Percentiles rank a stretch among this genome's conserved stretches.
Evolutionary conservation across 2,797 vertebrate species (phyloP).

Genomic region (Octomys mimax): DNA sequence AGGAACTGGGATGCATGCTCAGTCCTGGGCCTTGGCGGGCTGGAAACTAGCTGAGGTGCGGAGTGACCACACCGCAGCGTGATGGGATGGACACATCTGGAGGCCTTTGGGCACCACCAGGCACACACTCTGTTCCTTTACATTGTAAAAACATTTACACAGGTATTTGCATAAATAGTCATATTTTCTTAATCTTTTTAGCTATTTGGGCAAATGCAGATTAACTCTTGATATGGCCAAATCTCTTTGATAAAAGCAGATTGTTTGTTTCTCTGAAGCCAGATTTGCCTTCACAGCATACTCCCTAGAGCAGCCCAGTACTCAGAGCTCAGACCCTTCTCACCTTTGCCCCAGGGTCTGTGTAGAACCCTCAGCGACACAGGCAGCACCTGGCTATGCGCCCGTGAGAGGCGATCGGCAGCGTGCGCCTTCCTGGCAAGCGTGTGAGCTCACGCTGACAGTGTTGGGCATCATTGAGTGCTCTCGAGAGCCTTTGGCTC

Average conservation of each 20-base stretch:
- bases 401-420: not conserved
- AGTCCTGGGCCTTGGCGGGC: not conserved
- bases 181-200: not conserved
- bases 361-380: not conserved
- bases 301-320: not conserved
- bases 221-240: not conserved
- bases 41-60: not conserved
- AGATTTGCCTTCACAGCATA: not conserved
- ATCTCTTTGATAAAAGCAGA: not conserved
- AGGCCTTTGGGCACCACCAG: not conserved
- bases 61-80: not conserved
- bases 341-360: not conserved
- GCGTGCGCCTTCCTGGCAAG: not conserved
- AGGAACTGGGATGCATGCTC: not conserved
- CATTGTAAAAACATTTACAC: slow-evolving; percentile 32
- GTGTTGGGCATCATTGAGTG: not conserved
- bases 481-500: not conserved
- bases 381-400: not conserved
- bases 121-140: not conserved
- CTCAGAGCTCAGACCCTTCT: not conserved
- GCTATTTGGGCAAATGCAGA: not conserved
- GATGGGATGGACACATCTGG: not conserved
- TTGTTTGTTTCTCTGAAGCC: not conserved
- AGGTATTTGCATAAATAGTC: not conserved
- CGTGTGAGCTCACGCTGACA: not conserved